phyloP scores from a whole-genome alignment of 2,888 invertebrate species.

The Nephrotoma flavescens region DNA sequence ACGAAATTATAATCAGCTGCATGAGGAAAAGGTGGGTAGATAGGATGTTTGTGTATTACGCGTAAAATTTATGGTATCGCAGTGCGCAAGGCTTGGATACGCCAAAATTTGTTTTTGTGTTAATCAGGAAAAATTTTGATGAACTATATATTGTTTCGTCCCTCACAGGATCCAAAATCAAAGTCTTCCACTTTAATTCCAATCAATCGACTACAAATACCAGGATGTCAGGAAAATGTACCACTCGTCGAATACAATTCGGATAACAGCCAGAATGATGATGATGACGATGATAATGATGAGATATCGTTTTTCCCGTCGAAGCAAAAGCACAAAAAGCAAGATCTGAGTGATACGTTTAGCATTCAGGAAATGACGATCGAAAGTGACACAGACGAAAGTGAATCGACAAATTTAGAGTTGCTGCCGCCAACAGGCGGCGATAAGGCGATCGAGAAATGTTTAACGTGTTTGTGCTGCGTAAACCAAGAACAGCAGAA shows the following conservation, averaged over 20 bases:
- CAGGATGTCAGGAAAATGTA: conserved; percentile 26
- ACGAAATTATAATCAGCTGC: conserved; percentile 28
- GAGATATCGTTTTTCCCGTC: conserved; percentile 25
- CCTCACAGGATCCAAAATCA: conserved; percentile 23
- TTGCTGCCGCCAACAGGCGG: conserved; percentile 24
- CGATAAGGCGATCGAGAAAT: conserved; percentile 19
- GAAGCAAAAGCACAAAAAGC: conserved; percentile 18
- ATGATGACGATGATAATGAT: conserved; percentile 27
- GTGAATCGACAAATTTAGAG: conserved; percentile 29
- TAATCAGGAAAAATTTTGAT: not conserved
- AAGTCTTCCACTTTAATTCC: conserved; percentile 29
- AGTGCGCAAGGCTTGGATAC: not conserved
- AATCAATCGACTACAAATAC: conserved; percentile 29
- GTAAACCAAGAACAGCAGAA: not conserved
- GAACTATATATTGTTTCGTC: not conserved
- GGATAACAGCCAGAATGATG: conserved; percentile 19
- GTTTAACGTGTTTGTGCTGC: conserved; percentile 10
- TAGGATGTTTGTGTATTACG: not conserved
- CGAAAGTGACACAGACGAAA: conserved; percentile 29
- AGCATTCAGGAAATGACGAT: conserved; percentile 34
- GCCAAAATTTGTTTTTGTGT: not conserved
- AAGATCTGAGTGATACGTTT: conserved; percentile 29
- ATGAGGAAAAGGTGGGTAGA: conserved; percentile 20
- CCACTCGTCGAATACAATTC: conserved; percentile 32
- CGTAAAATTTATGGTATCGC: not conserved